phyloP scores from a whole-genome alignment of 2,797 vertebrate species.

The Momotus momota region DNA sequence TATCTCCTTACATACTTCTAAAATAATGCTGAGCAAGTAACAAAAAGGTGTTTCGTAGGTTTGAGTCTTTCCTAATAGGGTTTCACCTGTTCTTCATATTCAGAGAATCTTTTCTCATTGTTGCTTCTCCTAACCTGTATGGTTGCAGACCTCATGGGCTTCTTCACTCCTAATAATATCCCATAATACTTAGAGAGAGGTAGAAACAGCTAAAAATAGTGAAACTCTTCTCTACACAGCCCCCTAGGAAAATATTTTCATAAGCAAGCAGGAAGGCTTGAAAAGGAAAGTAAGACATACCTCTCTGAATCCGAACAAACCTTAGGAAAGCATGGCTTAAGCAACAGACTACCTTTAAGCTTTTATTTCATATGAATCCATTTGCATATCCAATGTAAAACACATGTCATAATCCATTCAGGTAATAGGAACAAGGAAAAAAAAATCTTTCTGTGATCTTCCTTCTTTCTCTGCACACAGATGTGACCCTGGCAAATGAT shows the following conservation, averaged over 20 bases:
- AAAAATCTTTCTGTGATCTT: slow-evolving; percentile 2
- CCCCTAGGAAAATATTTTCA: slow-evolving; percentile 51
- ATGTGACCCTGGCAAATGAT: slow-evolving; percentile 47
- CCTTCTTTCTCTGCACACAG: slow-evolving; percentile 31
- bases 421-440: slow-evolving; percentile 43
- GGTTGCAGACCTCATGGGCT: background rate
- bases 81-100: background rate
- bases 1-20: background rate
- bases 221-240: background rate
- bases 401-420: slow-evolving; percentile 56
- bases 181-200: background rate
- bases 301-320: slow-evolving; percentile 55
- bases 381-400: slow-evolving; percentile 59
- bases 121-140: background rate
- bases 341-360: background rate
- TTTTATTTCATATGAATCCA: slow-evolving; percentile 29
- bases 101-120: background rate
- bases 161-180: background rate
- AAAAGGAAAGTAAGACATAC: slow-evolving; percentile 53
- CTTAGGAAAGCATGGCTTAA: slow-evolving; percentile 41
- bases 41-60: background rate
- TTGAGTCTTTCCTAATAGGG: background rate
- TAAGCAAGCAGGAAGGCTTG: slow-evolving; percentile 31
- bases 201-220: slow-evolving; percentile 28
- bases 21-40: background rate